Base-by-base conservation (phyloP, 2,113 vertebrate genomes). In the Pagrus major region DNA sequence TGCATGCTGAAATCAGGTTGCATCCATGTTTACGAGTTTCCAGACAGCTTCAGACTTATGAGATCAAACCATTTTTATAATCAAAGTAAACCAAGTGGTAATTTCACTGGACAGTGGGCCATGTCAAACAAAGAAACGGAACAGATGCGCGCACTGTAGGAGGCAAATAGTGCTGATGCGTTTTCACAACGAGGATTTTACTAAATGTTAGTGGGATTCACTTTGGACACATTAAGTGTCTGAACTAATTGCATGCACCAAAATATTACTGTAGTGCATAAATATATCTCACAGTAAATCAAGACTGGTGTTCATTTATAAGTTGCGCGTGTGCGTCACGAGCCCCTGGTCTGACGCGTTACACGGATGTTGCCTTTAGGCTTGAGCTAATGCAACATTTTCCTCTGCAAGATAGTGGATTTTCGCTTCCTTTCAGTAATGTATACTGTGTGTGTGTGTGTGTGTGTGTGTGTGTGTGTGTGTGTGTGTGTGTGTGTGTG, bases 1-100 rank as follows among this genome's bases (percentile, higher is more conserved):
- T 72, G 81, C 60, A 31, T 55, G 71, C 70, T 77, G 56, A 78
- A 86, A 77, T 72, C 81, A 86, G 78, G 69, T 33, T 85, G 75
- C 42, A 46, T 71, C 84, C 58, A 60, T 67, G 29, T 89, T 89
- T 88, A 91, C 27, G 86, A 85, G 78, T 76, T 61, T 76, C 1
- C 76, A 75, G 69, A 31, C 78, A 83, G 85, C 76, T 86, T 61
- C 60, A 27, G 63, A 25, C 39, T 82, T 64, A 18, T 35, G 37
- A 74, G 67, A 80, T 70, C 33, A 81, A 64, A 73, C 42, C 49
- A 64, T 61, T 49, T 71, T 41, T 21, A 49, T 37, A 83, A 63
- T 70, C 44, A 73, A 75, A 74, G 25, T 15, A 31, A 54, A 78
- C 20, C 52, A 51, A 55, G 31, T 42, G 54, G 20, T 58, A 54